Base-by-base conservation (phyloP, 2,888 invertebrate genomes). In the Neria commutata region DNA sequence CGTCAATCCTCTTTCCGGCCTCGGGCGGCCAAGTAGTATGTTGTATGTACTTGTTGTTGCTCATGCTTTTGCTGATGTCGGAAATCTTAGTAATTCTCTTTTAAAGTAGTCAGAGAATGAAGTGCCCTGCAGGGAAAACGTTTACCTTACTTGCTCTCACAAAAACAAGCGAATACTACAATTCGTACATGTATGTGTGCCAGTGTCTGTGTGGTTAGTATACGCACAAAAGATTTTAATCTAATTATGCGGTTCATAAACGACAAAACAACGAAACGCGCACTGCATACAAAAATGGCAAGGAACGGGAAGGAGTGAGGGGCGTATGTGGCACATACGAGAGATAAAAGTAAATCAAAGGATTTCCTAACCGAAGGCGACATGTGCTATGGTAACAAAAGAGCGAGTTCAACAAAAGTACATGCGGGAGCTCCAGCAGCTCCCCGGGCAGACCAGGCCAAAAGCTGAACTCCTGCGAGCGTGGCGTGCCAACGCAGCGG, bases 171-270 rank as follows among this genome's bases (percentile, higher is more conserved):
- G 5, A 5, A 29, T 8, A 29, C 4, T 16, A 26, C n/a, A 10
- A 10, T 42, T n/a, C 19, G 23, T 23, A 17, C 6, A 8, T 46
- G 46, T 21, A 5, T 48, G 48, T 24, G 26, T 48, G 46, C 10
- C 14, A 14, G 14, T 37, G 2, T 51, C 14, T 49, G 29, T 34
- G 47, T 50, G 40, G 17, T 42, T 42, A 19, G 21, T 42, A 42
- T 47, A 60, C 54, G 54, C 58, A 63, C 50, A 58, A 48, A 56
- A 48, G 63, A 58, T 50, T 61, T 58, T 58, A 58, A 63, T 63
- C 56, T 63, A 60, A 63, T 63, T 63, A 63, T 58, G 58, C 63
- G 63, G 60, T 63, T 63, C 63, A 60, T 61, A 60, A 63, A 58
- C 63, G 63, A 56, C 54, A 29, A 46, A 50, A 61, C 48, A 45